These are phyloP conservation scores for Choristoneura fumiferana DNA, from an alignment of 1,140 invertebrate genomes.

Conservation along the genomic window DNA sequence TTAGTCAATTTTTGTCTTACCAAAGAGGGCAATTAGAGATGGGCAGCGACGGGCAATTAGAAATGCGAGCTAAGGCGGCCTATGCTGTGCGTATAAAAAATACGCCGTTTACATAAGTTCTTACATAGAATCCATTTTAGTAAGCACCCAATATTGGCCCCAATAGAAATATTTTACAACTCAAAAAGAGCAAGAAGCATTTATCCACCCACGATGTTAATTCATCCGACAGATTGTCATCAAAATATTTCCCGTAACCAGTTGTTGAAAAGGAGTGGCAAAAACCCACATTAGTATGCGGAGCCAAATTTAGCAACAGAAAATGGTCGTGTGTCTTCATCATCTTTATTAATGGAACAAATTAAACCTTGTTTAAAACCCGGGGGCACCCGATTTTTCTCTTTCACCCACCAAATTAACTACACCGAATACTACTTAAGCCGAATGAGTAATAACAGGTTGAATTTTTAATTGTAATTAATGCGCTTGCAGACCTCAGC, in stretches of 20 bases:
- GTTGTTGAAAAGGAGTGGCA: conserved; percentile 6
- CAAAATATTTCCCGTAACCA: conserved; percentile 1
- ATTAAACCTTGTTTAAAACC: conserved; percentile 59
- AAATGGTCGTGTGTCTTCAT: conserved; percentile 54
- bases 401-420: conserved; percentile 60
- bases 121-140: no score
- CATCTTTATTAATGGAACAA: conserved; percentile 69
- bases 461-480: conserved; percentile 25
- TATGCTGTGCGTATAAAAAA: no score
- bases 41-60: no score
- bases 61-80: no score
- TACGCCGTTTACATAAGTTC: no score
- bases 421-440: conserved; percentile 62
- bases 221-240: not conserved
- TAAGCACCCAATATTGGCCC: no score
- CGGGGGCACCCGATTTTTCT: conserved; percentile 59
- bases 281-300: conserved; percentile 24
- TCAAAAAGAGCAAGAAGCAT: no score
- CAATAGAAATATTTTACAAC: no score
- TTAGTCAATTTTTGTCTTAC: no score
- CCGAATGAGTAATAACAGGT: conserved; percentile 25
- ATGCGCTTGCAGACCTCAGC: conserved; percentile 10
- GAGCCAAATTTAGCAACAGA: conserved; percentile 48
- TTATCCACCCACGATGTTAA: not conserved
- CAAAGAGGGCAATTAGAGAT: no score